phyloP scores from a whole-genome alignment of 1,140 invertebrate genomes.

The Samia ricini region DNA sequence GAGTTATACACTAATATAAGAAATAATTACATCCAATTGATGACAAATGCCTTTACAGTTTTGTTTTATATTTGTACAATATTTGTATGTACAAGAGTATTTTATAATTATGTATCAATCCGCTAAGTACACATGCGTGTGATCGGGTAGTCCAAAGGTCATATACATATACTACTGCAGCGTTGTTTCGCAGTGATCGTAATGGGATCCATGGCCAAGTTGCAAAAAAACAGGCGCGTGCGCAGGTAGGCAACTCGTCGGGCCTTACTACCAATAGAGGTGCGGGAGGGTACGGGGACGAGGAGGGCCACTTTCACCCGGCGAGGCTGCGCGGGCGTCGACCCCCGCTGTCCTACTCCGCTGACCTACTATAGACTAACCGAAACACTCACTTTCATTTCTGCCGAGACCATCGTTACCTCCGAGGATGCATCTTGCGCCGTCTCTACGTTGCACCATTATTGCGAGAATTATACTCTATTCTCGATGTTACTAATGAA shows the following conservation, averaged over 20 bases:
- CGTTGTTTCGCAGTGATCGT: conserved; percentile 66
- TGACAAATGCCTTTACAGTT: too few relatives aligned
- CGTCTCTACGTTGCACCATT: conserved; percentile 40
- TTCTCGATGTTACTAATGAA: conserved; percentile 17
- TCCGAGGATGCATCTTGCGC: conserved; percentile 52
- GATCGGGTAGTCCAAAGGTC: conserved; percentile 55
- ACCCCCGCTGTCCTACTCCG: conserved; percentile 72
- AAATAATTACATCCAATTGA: too few relatives aligned
- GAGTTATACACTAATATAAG: too few relatives aligned
- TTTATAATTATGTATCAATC: not conserved
- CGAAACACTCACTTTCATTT: conserved; percentile 75
- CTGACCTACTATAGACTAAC: conserved; percentile 68
- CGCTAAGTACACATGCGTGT: conserved; percentile 23
- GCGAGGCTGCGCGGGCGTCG: conserved; percentile 75
- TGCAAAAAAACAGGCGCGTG: conserved; percentile 72
- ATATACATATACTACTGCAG: conserved; percentile 58
- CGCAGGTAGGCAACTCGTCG: conserved; percentile 52
- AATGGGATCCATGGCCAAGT: conserved; percentile 72
- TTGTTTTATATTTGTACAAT: not conserved
- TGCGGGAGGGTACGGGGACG: conserved; percentile 47
- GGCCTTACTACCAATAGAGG: conserved; percentile 52
- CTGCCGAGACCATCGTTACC: conserved; percentile 58
- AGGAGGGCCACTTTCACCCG: conserved; percentile 70
- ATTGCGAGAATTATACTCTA: conserved; percentile 40
- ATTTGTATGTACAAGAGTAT: not conserved